Conservation (phyloP, 2,888 invertebrate genomes). For the Lutraria lutraria region DNA sequence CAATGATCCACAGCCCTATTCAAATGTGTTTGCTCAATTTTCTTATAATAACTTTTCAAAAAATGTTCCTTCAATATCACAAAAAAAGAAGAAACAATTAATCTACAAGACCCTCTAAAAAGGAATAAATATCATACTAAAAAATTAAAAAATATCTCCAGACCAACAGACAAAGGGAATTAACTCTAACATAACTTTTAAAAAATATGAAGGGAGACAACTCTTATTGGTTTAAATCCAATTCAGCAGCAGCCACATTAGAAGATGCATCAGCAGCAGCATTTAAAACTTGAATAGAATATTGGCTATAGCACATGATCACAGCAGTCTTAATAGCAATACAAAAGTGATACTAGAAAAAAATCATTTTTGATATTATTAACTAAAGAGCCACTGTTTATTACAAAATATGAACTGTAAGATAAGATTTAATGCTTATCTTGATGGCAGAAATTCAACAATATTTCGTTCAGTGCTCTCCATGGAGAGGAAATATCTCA, state of each 20-base stretch:
- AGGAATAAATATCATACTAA: no score
- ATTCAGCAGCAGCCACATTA: background rate
- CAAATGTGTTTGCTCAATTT: no score
- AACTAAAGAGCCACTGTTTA: background rate
- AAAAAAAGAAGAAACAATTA: no score
- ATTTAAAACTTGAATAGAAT: background rate
- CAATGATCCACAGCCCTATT: no score
- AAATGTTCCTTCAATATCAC: background rate
- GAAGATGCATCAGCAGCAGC: background rate
- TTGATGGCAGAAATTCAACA: background rate
- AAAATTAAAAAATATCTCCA: no score
- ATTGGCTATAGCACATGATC: background rate
- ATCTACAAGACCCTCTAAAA: no score
- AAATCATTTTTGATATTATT: conserved; percentile 4
- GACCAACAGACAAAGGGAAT: background rate
- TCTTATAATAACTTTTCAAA: no score
- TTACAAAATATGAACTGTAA: background rate
- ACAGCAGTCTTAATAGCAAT: background rate
- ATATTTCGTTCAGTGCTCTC: background rate
- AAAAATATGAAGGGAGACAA: background rate
- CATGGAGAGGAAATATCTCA: background rate
- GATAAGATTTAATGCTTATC: background rate
- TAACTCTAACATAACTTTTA: background rate
- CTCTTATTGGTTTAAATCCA: background rate
- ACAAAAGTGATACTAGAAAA: background rate